Base-by-base conservation (phyloP, 2,113 vertebrate species). In the Oophaga pumilio region DNA sequence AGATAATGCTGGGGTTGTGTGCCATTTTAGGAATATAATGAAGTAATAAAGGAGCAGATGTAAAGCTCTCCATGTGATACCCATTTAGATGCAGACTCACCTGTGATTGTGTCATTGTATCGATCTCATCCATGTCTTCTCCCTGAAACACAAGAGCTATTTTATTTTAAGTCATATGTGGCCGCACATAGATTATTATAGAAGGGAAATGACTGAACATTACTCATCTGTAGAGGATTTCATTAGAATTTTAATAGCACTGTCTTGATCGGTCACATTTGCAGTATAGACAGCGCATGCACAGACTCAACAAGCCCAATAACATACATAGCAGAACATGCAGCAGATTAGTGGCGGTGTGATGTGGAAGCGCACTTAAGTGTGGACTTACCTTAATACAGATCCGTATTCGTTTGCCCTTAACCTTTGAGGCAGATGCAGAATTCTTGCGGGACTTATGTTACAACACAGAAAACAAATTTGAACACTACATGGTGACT, bases 61-160 rank as follows among this genome's bases (percentile, higher is more conserved):
- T 9, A 26, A 68, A 68, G n/a, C 12, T 68, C n/a, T 68, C 14
- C 6, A n/a, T 12, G 49, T 49, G 13, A 22, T 22, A 20, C 52
- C 20, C 49, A 22, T 22, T 26, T 13, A 14, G n/a, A 2, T 49
- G n/a, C 43, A 56, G 17, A 88, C 87, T 77, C 24, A 88, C 87
- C 81, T 88, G 81, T 66, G 87, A 76, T 57, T 76, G 87, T n/a
- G 87, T 84, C 87, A 88, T 88, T 24, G 73, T 84, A 20, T 88
- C 87, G 13, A 83, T 87, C 80, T 84, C 87, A 22, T 83, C 80
- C 81, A 88, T 59, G 52, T 88, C 87, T 83, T 83, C 80, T n/a
- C 81, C 81, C 87, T 88, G 60, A 50, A 88, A 84, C 4, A 76
- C 28, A 76, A 49, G 8, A 78, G 33, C 33, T 74, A 49, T 28